Percentiles rank a stretch among this genome's conserved stretches.
Evolutionary conservation across 2,797 vertebrate species (phyloP).

Genomic region (Parotocinclus haroldoi): DNA sequence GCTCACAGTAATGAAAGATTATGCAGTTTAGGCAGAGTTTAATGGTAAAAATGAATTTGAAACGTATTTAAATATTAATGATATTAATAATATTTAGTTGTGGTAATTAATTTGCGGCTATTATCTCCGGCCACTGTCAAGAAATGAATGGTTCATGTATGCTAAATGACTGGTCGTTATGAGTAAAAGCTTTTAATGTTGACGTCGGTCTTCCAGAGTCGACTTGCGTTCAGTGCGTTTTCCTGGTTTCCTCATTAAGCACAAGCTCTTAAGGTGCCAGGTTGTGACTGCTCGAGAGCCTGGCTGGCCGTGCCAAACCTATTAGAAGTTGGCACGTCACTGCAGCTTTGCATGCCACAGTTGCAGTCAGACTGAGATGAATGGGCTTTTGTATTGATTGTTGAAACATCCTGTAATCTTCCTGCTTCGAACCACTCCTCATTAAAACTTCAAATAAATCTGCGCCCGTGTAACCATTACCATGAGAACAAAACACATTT

Average conservation of each 20-base stretch:
- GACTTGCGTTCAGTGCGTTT: background rate
- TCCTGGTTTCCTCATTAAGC: background rate
- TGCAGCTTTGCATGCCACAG: conserved; percentile 8
- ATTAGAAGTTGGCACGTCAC: conserved; percentile 20
- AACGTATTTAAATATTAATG: no score
- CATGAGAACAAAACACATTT: background rate
- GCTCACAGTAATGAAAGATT: no score
- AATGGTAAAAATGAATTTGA: no score
- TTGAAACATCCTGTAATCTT: conserved; percentile 16
- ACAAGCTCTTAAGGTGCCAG: conserved; percentile 10
- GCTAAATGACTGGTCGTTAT: background rate
- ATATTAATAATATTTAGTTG: no score
- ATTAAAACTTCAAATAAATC: background rate
- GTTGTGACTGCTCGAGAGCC: conserved; percentile 4
- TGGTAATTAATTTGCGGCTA: no score
- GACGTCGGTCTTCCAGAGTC: no score
- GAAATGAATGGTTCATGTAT: no score
- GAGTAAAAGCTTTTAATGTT: background rate
- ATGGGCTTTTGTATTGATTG: conserved; percentile 15
- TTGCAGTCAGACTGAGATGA: conserved; percentile 21
- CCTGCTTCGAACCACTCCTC: conserved; percentile 3
- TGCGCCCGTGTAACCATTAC: background rate
- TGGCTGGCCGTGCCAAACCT: conserved; percentile 6
- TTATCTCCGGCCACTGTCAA: no score
- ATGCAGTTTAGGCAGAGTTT: no score